Percentiles rank a stretch among this genome's conserved stretches.
Evolutionary conservation across 2,888 invertebrate species (phyloP).

Genomic region (Ectobius pallidus): DNA sequence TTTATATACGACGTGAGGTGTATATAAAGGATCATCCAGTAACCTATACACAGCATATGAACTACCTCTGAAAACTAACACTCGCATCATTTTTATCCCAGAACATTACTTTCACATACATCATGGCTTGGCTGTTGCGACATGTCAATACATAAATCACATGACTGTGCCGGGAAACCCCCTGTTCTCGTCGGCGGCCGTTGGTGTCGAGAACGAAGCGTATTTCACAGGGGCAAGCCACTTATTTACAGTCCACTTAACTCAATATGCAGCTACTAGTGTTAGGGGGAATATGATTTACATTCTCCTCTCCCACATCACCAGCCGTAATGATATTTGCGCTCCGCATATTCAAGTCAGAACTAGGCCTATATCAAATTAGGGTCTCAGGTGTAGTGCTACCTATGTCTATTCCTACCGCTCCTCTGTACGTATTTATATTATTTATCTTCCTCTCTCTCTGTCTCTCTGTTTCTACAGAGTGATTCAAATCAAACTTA

Average conservation of each 20-base stretch:
- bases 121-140: not conserved
- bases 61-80: not conserved
- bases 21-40: not conserved
- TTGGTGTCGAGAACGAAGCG: not conserved
- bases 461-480: no score
- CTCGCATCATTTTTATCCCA: not conserved
- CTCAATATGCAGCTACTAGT: not conserved
- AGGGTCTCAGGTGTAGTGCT: no score
- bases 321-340: not conserved
- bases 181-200: not conserved
- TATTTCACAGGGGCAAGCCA: not conserved
- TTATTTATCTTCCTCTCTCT: no score
- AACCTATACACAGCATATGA: not conserved
- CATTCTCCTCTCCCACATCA: no score
- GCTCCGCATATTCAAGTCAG: not conserved
- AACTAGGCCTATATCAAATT: no score
- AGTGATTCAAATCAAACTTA: no score
- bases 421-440: no score
- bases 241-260: not conserved
- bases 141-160: not conserved
- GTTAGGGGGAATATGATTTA: not conserved
- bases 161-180: not conserved
- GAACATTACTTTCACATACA: not conserved
- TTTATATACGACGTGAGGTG: not conserved
- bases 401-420: no score